Evolutionary conservation across 1,140 invertebrate species (phyloP).

Genomic region (Trachelipus rathkii): DNA sequence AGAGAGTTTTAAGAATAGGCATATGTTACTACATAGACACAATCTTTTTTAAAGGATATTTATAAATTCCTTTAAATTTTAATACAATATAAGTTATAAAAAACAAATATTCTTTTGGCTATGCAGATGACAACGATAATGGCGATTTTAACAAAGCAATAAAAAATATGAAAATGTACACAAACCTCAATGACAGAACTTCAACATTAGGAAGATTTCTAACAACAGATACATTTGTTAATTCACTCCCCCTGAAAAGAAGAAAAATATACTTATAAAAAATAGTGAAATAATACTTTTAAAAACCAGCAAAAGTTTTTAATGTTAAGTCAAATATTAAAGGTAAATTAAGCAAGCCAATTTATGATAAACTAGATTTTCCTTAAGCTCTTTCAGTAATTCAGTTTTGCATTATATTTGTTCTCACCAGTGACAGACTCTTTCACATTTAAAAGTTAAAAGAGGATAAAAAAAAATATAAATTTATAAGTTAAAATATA

Average conservation of each 20-base stretch:
- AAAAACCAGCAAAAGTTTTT: too few species aligned
- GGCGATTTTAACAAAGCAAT: too few species aligned
- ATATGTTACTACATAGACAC: constrained; percentile 4
- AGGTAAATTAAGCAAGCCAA: too few species aligned
- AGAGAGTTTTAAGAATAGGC: neutral
- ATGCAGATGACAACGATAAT: too few species aligned
- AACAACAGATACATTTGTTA: constrained; percentile 48
- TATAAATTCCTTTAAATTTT: neutral
- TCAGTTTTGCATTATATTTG: too few species aligned
- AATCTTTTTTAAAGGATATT: neutral
- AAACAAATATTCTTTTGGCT: neutral
- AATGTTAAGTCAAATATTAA: too few species aligned
- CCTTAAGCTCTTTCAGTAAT: too few species aligned
- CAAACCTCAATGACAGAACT: constrained; percentile 49
- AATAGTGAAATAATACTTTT: neutral
- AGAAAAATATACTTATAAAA: constrained; percentile 14
- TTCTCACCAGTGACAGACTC: too few species aligned
- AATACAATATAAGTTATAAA: neutral
- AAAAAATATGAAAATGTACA: constrained; percentile 1
- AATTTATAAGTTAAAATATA: too few species aligned
- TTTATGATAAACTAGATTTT: too few species aligned
- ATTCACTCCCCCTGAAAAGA: constrained; percentile 48
- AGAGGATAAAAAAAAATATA: too few species aligned
- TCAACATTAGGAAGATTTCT: constrained; percentile 49
- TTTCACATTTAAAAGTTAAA: too few species aligned